Evolutionary conservation across 2,888 invertebrate genomes (phyloP), one percentile per base, ranked within the genome.

Genomic region (Sepiola atlantica): DNA sequence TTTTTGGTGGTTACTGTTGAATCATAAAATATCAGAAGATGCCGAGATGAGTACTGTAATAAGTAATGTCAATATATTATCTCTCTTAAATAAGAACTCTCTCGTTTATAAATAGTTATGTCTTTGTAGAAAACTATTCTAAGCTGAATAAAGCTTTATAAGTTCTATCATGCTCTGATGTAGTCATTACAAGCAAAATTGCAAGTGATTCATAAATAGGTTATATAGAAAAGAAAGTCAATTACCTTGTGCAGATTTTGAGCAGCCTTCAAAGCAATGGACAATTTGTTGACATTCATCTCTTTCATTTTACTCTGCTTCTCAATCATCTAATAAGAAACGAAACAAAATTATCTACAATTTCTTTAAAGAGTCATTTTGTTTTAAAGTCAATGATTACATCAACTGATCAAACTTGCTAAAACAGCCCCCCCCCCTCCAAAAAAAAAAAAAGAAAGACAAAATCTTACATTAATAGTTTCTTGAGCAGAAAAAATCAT

Each of bases 401-500:
- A 45, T 45, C 45, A 8, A 61, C 28, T 10, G 24, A 77, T 32
- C 18, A 77, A 55, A 54, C 28, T 32, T 55, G 6, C 6, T 8
- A 55, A 35, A 24, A 77, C 1, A 45, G 45, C 45, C 2, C 45
- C 45, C 45, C 45, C 8, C 8, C 8, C 8, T 45, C 2, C 2
- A 45, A 45, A 45, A 45, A 45, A 45, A 45, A 45, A 45, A 45
- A 45, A 24, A 10, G 92, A 0, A 90, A 35, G 12, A 21, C 32
- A 28, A 90, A 90, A 55, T 94, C 94, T 93, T 94, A 96, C 96
- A 95, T 96, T 96, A 61, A 96, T 95, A 28, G 95, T 95, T 45
- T 96, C 96, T 94, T 96, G 96, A 21, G 95, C 95, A 54, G 95
- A 95, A 35, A 96, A 93, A 77, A 96, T 94, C 95, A 96, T 96